A percentile compares a stretch with the other conserved stretches of the same genome.
phyloP scores from a whole-genome alignment of 1,140 invertebrate genomes.

The Lineus longissimus region DNA sequence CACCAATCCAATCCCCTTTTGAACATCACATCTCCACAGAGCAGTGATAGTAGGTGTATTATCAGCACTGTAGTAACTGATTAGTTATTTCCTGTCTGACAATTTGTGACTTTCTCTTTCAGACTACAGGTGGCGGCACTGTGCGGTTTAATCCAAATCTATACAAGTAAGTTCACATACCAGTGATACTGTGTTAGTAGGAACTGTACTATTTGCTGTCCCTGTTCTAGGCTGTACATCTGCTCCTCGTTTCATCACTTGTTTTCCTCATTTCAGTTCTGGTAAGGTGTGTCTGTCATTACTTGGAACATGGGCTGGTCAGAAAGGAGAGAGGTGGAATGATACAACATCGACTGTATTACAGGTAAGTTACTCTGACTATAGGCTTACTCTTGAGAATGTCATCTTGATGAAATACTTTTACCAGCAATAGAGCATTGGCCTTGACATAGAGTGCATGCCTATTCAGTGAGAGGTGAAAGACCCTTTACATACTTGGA shows the following conservation, averaged over 20 bases:
- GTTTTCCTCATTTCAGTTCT: neutral
- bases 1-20: no score
- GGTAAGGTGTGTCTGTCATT: slow-evolving; percentile 38
- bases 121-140: slow-evolving; percentile 22
- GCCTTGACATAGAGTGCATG: no score
- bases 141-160: slow-evolving; percentile 31
- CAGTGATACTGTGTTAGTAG: neutral
- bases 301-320: slow-evolving; percentile 36
- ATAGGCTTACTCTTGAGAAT: no score
- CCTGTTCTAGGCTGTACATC: neutral
- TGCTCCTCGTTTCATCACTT: neutral
- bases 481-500: no score
- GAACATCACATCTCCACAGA: no score
- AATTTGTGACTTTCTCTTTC: no score
- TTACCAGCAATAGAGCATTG: no score
- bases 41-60: no score
- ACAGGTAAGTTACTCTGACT: slow-evolving; percentile 32
- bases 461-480: no score
- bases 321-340: slow-evolving; percentile 36
- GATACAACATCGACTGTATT: slow-evolving; percentile 28
- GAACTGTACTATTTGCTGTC: neutral
- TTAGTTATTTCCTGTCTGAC: no score
- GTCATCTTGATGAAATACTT: no score
- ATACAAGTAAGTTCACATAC: slow-evolving; percentile 22
- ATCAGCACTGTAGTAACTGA: no score